A percentile compares a stretch with the other conserved stretches of the same genome.
These are phyloP conservation scores for Crotophaga sulcirostris DNA, from an alignment of 2,113 vertebrate species.

Conservation along the genomic window DNA sequence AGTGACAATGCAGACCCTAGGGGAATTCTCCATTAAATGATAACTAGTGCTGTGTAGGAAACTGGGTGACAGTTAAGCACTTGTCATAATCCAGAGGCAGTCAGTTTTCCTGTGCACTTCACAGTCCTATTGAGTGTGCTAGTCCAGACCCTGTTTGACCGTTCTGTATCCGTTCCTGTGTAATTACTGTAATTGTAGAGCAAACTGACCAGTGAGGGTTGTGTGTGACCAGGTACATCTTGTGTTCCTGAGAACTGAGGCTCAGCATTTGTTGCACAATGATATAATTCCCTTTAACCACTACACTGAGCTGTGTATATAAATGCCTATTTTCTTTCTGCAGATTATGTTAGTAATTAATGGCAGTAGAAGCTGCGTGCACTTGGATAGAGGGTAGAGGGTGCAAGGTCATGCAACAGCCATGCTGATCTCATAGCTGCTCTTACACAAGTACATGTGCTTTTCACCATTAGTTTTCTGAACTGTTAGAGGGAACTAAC, in stretches of 20 bases:
- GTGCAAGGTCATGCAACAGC: neutral
- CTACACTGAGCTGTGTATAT: neutral
- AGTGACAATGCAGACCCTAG: neutral
- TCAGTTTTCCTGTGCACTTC: neutral
- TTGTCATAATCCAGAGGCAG: neutral
- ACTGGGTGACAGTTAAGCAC: neutral
- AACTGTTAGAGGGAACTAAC: neutral
- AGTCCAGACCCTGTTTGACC: neutral
- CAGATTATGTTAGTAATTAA: neutral
- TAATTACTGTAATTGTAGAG: neutral
- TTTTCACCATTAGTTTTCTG: neutral
- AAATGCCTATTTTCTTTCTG: neutral
- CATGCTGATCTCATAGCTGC: neutral
- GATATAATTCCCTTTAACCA: neutral
- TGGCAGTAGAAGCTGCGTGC: neutral
- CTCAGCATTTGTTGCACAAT: neutral
- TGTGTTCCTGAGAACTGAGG: neutral
- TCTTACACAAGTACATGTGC: fast-evolving
- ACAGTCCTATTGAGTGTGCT: fast-evolving
- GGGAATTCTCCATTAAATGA: neutral
- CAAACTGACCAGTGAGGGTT: neutral
- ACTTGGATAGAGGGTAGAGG: neutral
- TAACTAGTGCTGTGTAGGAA: neutral
- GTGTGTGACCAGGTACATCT: neutral
- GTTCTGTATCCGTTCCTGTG: neutral